Base-by-base conservation (phyloP, 1,140 invertebrate genomes). In the Berghia stephanieae region DNA sequence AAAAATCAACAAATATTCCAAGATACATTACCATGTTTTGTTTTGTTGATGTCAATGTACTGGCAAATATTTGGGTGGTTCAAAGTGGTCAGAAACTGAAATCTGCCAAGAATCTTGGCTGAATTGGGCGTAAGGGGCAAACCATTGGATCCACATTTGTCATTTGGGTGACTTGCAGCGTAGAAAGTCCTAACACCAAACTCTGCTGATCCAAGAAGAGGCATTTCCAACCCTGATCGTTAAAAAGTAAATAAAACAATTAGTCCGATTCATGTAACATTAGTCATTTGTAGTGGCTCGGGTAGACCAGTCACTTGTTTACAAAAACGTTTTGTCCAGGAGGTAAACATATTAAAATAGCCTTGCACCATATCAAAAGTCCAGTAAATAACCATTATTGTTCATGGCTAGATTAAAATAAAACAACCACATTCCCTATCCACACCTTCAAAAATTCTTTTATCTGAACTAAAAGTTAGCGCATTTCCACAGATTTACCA, bases 91-190 rank as follows among this genome's bases (percentile, higher is more conserved):
- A 98, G 90, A 66, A 93, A 91, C 86, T 97, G 96, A 70, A 96
- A 95, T 84, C 93, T 92, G 24, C 97, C 97, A 72, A 96, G 91
- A 85, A 99, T 97, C 75, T 95, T 94, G 73, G 98, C 96, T 0
- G 96, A 98, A 90, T 98, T 98, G 27, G 96, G 96, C 2, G 97
- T 99, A 16, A 98, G 90, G 0, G 97, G 97, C 43, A 99, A 90
- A 21, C 97, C 97, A 91, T 99, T 98, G 75, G 94, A 96, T 10
- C 96, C 97, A 90, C 97, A 98, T 73, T 94, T 93, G 90, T 98
- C 96, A 77, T 94, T 94, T 49, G 95, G 94, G 89, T 98, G 95
- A 85, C 93, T 93, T 84, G 93, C 94, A 0, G 96, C 96, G 90
- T 97, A 96, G 89, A 96, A 97, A 63, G 96, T 97, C 82, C 94